Evolutionary conservation across 2,888 invertebrate species (phyloP).

Genomic region (Pyrrhia umbra): DNA sequence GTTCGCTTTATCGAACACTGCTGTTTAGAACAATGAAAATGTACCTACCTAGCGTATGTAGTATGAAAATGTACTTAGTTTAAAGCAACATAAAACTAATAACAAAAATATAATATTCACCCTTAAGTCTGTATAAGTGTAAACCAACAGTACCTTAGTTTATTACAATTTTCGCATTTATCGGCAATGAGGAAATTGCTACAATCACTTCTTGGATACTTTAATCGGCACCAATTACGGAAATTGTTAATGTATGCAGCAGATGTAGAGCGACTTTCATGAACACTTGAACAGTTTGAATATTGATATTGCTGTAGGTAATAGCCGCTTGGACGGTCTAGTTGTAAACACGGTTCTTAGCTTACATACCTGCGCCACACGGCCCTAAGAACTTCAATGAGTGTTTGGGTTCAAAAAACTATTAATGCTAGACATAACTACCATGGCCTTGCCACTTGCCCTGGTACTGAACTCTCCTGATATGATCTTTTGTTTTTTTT

Average conservation of each 20-base stretch:
- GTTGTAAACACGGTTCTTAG: not conserved
- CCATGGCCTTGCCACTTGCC: constrained; percentile 5
- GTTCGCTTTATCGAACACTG: too few relatives aligned
- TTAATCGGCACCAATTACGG: constrained; percentile 62
- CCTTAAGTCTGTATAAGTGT: not conserved
- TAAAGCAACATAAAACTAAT: too few relatives aligned
- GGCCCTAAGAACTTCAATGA: not conserved
- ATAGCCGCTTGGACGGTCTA: constrained; percentile 9
- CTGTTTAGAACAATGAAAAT: too few relatives aligned
- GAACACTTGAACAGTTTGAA: constrained; percentile 9
- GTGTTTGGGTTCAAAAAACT: not conserved
- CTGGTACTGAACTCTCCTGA: not conserved
- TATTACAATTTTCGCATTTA: constrained; percentile 18
- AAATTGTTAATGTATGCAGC: constrained; percentile 60
- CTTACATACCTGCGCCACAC: not conserved
- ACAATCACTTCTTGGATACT: constrained; percentile 57
- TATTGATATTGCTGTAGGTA: constrained; percentile 39
- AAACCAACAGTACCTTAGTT: constrained; percentile 11
- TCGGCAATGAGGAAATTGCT: constrained; percentile 64
- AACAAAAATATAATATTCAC: too few relatives aligned
- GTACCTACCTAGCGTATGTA: too few relatives aligned
- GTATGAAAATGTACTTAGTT: too few relatives aligned
- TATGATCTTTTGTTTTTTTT: not conserved
- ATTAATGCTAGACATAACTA: not conserved
- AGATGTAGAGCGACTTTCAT: constrained; percentile 44